Conservation (phyloP, 1,140 invertebrate species). For the Lanistes nyassanus region DNA sequence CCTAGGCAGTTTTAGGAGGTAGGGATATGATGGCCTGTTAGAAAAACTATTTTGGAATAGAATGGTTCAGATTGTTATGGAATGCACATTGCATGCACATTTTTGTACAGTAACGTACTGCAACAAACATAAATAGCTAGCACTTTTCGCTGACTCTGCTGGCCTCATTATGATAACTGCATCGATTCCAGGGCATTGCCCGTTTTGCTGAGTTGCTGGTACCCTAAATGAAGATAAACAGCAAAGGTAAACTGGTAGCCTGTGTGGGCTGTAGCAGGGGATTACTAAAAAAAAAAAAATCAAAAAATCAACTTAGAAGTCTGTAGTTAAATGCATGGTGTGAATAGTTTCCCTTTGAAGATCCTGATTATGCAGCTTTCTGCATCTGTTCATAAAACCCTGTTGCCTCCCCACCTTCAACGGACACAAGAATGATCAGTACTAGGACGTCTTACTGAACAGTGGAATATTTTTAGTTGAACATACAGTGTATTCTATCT, state of each 20-base stretch:
- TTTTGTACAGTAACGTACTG: neutral
- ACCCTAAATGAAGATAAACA: conserved; percentile 1
- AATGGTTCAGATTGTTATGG: neutral
- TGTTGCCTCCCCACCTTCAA: neutral
- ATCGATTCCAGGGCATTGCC: conserved; percentile 1
- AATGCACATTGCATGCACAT: neutral
- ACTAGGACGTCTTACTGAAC: neutral
- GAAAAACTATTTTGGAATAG: neutral
- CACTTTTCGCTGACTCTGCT: neutral
- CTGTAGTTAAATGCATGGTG: too few relatives aligned
- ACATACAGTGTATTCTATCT: neutral
- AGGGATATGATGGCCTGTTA: too few relatives aligned
- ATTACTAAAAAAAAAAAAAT: neutral
- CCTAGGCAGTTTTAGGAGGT: too few relatives aligned
- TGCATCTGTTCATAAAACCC: neutral
- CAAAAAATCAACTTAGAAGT: too few relatives aligned
- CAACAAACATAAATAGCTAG: neutral
- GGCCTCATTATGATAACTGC: neutral
- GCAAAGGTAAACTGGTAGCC: neutral
- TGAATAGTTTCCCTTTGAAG: too few relatives aligned
- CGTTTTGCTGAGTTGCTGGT: conserved; percentile 13
- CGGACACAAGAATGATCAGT: neutral
- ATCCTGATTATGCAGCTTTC: too few relatives aligned
- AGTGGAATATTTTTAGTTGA: conserved; percentile 9
- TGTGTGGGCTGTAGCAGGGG: conserved; percentile 2